A percentile compares a stretch with the other conserved stretches of the same genome.
These are phyloP conservation scores for Vesta saturnalis DNA, from an alignment of 2,888 invertebrate genomes.

Conservation along the genomic window DNA sequence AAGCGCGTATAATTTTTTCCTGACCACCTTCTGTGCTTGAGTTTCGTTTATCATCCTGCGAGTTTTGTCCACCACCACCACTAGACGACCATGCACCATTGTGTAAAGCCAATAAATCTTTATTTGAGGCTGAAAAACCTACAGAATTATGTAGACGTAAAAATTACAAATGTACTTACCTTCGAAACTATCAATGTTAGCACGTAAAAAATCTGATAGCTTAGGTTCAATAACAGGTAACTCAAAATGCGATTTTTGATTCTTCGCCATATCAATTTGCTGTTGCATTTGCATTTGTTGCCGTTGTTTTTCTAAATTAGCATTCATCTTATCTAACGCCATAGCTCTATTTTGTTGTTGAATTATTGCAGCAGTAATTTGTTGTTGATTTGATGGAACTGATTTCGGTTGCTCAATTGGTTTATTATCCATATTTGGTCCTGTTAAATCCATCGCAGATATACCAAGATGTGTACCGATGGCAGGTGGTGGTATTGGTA, in stretches of 20 bases:
- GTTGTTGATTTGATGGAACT: constrained; percentile 63
- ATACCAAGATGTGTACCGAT: constrained; percentile 54
- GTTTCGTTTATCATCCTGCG: constrained; percentile 55
- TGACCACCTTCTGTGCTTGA: constrained; percentile 69
- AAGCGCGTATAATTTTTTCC: constrained; percentile 86
- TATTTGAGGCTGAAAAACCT: constrained; percentile 64
- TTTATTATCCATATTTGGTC: constrained; percentile 55
- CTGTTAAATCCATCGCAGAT: constrained; percentile 58
- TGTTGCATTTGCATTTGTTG: constrained; percentile 63
- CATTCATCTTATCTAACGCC: constrained; percentile 69
- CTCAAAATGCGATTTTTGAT: constrained; percentile 60
- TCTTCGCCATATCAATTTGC: constrained; percentile 55
- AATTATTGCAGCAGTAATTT: constrained; percentile 69
- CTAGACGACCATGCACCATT: constrained; percentile 71
- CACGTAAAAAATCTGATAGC: constrained; percentile 76
- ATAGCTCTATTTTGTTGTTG: constrained; percentile 73
- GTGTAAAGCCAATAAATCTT: constrained; percentile 73
- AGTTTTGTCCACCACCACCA: constrained; percentile 37
- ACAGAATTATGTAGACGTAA: too few relatives aligned
- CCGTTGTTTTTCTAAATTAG: constrained; percentile 67
- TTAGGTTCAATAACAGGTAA: constrained; percentile 69
- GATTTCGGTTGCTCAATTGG: constrained; percentile 57
- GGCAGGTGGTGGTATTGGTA: constrained; percentile 56
- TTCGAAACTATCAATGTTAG: constrained; percentile 77
- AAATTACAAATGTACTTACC: too few relatives aligned